Base-by-base conservation (phyloP, 2,888 invertebrate genomes). In the Noctua janthina region DNA sequence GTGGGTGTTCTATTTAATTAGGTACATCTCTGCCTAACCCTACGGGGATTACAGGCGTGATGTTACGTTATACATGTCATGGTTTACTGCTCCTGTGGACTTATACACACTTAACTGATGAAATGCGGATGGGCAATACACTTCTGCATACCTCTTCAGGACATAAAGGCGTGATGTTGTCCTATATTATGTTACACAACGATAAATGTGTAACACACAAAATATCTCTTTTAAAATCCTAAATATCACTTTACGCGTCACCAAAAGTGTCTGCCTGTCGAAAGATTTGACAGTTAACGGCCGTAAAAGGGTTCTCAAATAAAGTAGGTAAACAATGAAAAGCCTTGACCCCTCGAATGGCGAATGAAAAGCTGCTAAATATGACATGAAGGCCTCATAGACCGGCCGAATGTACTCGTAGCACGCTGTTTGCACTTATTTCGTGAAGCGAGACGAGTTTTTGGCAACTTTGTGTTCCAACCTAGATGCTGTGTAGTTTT, bases 271-370 rank as follows among this genome's bases (percentile, higher is more conserved):
- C 46, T 13, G 78, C 35, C 72, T 79, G 85, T 81, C 82, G 79
- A 81, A 82, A 85, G 81, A 83, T 84, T 86, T 82, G 88, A 87
- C 87, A 86, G 76, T 82, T 86, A 88, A 84, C 80, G 68, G 15
- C 73, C 82, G 46, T 71, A 83, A 77, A 89, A 90, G 81, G 86
- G 83, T 84, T 82, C 43, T 78, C 70, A 91, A 90, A 90, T 87
- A 90, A 88, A 84, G 85, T 84, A 82, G 79, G 81, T 83, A 88
- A 86, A 90, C 89, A 91, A 87, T 78, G 73, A 66, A 77, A 66
- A 73, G 70, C 90, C 90, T 87, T 91, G 91, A 91, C 89, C 90
- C 75, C 64, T 78, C 78, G 78, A 85, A 87, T 79, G 75, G 81
- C 73, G 76, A 62, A 54, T 77, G 35, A 62, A 67, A 49, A n/a